phyloP scores from a whole-genome alignment of 2,888 invertebrate genomes.

The Ennomos fuscantarius region DNA sequence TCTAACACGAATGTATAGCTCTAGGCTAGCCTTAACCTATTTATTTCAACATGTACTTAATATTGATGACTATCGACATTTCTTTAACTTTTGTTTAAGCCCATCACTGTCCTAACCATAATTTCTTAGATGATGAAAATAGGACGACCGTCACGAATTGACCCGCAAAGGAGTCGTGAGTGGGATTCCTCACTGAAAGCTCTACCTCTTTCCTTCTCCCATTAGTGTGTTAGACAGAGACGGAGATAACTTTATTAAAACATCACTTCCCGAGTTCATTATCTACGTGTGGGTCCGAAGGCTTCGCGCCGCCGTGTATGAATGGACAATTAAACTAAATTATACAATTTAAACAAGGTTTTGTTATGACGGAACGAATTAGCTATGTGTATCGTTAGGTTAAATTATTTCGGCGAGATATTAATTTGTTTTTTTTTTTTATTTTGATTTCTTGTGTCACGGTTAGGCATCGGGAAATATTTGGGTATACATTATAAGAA shows the following conservation, averaged over 20 bases:
- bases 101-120: conserved; percentile 49
- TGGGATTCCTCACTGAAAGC: conserved; percentile 50
- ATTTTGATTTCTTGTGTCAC: conserved; percentile 3
- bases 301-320: conserved; percentile 56
- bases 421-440: conserved; percentile 17
- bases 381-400: conserved; percentile 44
- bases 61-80: conserved; percentile 8
- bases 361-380: conserved; percentile 49
- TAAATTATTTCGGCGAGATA: conserved; percentile 41
- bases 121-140: conserved; percentile 66
- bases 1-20: too few species aligned
- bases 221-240: conserved; percentile 49
- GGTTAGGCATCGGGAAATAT: too few species aligned
- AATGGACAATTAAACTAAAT: conserved; percentile 70
- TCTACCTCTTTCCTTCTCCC: conserved; percentile 42
- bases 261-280: conserved; percentile 66
- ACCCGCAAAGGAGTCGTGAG: conserved; percentile 49
- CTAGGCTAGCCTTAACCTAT: too few species aligned
- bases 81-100: conserved; percentile 4
- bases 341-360: conserved; percentile 67
- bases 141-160: conserved; percentile 71
- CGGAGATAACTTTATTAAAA: conserved; percentile 65
- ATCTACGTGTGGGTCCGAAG: conserved; percentile 75
- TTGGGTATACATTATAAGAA: not conserved
- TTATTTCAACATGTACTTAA: too few species aligned